phyloP scores from a whole-genome alignment of 2,888 invertebrate species.

The Labia minor region DNA sequence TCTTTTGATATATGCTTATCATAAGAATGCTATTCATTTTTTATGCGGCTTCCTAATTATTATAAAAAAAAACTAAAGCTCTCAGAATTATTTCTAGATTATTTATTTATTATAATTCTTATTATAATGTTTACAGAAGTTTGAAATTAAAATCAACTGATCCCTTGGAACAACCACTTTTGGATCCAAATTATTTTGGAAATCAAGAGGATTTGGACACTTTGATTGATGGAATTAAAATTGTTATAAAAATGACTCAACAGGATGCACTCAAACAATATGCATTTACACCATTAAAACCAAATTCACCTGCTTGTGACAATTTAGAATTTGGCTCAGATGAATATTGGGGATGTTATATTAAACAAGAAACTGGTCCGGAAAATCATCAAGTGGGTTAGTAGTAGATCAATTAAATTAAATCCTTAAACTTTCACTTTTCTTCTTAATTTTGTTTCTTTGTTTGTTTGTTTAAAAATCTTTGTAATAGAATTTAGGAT shows the following conservation, averaged over 20 bases:
- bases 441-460: no score
- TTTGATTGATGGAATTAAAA: conserved; percentile 50
- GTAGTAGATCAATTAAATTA: no score
- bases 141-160: conserved; percentile 48
- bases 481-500: no score
- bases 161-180: conserved; percentile 55
- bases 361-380: conserved; percentile 57
- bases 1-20: no score
- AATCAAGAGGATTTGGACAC: conserved; percentile 53
- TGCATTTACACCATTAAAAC: conserved; percentile 33
- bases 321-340: conserved; percentile 42
- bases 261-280: conserved; percentile 32
- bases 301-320: conserved; percentile 33
- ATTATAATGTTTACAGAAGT: background rate
- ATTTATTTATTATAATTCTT: no score
- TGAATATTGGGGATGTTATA: conserved; percentile 55
- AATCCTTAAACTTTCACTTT: no score
- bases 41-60: no score
- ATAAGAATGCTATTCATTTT: no score
- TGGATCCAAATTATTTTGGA: conserved; percentile 65
- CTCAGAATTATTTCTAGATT: no score
- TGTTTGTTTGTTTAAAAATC: no score
- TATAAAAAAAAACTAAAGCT: no score
- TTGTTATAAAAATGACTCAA: conserved; percentile 46
- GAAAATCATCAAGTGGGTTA: conserved; percentile 70